Evolutionary conservation across 2,888 invertebrate species (phyloP), one percentile per base, ranked within the genome.

Genomic region (Maniola hyperantus): DNA sequence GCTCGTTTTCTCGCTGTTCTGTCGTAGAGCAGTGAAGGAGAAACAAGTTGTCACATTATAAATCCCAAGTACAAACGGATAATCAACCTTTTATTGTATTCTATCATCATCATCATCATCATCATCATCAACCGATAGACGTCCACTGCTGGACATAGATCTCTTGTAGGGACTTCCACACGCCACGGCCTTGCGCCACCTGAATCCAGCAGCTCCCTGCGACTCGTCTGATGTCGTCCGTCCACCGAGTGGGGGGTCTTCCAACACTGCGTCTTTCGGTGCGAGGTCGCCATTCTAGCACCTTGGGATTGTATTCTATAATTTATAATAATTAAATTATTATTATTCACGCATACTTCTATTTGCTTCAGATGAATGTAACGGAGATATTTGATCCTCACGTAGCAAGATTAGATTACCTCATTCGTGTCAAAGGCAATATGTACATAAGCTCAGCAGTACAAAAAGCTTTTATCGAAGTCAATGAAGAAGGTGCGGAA

Each of bases 401-500:
- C 0, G 10, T 81, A 5, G 96, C 97, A 1, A 89, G 94, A 72
- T 94, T 97, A 74, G 84, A 91, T 18, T 94, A 95, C 15, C 92
- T 97, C 58, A 81, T 95, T n/a, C 87, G 93, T 59, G 70, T 74
- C 51, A 67, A 80, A 2, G 78, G 79, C 6, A 75, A 83, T 1
- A 82, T 97, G 33, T 85, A 76, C 64, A 93, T 97, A 13, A 93
- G 93, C 74, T 93, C 94, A 72, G 95, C 96, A 11, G 79, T 96
- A 5, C 97, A 98, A 78, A 97, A 97, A 83, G 96, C 97, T 5
- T 96, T 95, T 76, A 95, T 98, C 76, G 96, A 96, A 79, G 95
- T 97, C 0, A 96, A 96, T 79, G 98, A 98, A 83, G 95, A 97
- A 80, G 98, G 98, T 0, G 95, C 96, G 8, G 97, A 97, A 83